Evolutionary conservation across 2,888 invertebrate genomes (phyloP).

Genomic region (Notodromas monacha): DNA sequence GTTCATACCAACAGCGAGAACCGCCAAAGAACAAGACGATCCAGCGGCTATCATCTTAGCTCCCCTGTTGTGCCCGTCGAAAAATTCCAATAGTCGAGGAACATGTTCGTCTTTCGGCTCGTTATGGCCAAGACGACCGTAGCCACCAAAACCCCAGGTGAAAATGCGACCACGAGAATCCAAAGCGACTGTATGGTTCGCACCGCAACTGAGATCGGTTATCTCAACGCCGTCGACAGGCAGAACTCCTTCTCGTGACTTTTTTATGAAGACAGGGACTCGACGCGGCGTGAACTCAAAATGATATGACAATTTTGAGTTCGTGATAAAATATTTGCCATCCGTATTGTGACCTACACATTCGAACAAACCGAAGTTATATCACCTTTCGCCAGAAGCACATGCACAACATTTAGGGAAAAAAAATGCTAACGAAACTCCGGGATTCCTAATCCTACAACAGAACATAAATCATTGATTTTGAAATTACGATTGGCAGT

Average conservation of each 20-base stretch:
- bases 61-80: slow-evolving; percentile 51
- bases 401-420: too few species aligned
- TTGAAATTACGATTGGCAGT: too few species aligned
- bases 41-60: slow-evolving; percentile 44
- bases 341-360: slow-evolving; percentile 86
- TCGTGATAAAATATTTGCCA: slow-evolving; percentile 68
- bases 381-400: too few species aligned
- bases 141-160: slow-evolving; percentile 86
- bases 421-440: too few species aligned
- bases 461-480: too few species aligned
- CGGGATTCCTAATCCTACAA: too few species aligned
- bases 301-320: slow-evolving; percentile 52
- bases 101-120: slow-evolving; percentile 71
- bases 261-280: slow-evolving; percentile 53
- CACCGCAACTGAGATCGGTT: slow-evolving; percentile 60
- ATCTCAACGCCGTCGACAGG: slow-evolving; percentile 50
- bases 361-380: too few species aligned
- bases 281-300: slow-evolving; percentile 53
- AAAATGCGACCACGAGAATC: slow-evolving; percentile 60
- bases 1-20: slow-evolving; percentile 33
- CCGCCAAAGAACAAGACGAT: slow-evolving; percentile 48
- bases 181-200: slow-evolving; percentile 60
- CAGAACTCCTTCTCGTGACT: slow-evolving; percentile 42
- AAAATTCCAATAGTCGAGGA: slow-evolving; percentile 47
- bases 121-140: slow-evolving; percentile 67